Conservation (phyloP, 2,797 vertebrate species). For the Danio aesculapii region DNA sequence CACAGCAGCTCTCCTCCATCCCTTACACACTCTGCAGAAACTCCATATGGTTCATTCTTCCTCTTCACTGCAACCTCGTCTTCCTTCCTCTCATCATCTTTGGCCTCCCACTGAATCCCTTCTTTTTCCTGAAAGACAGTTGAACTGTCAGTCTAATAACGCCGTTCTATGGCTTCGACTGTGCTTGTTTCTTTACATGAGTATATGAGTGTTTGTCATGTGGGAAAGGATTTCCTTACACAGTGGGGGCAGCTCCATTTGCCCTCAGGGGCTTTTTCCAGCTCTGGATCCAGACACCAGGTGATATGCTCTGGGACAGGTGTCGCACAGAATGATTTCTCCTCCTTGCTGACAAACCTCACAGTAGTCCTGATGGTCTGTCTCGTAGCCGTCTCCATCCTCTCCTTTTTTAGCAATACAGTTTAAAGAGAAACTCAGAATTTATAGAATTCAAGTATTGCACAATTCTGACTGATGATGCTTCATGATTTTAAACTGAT, state of each 20-base stretch:
- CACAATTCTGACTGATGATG: background rate
- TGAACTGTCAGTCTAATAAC: background rate
- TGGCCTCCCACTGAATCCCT: constrained; percentile 98
- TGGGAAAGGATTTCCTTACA: constrained; percentile 78
- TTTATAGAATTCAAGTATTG: background rate
- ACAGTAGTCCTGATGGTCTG: constrained; percentile 98
- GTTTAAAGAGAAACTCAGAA: constrained; percentile 2
- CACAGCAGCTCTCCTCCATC: constrained; percentile 97
- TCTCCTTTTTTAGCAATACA: constrained; percentile 81
- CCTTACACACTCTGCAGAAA: constrained; percentile 98
- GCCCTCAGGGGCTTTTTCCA: constrained; percentile 97
- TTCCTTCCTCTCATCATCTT: constrained; percentile 95
- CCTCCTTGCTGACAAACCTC: constrained; percentile 99
- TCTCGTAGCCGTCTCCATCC: constrained; percentile 97
- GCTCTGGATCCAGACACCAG: constrained; percentile 96
- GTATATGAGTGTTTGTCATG: constrained; percentile 7
- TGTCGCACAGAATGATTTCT: constrained; percentile 98
- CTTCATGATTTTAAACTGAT: background rate
- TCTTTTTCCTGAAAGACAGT: constrained; percentile 91
- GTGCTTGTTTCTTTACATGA: constrained; percentile 12
- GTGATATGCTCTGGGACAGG: constrained; percentile 96
- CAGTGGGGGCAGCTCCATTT: constrained; percentile 99
- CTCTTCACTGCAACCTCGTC: constrained; percentile 89
- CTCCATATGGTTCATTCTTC: constrained; percentile 99
- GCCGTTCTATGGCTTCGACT: background rate